A percentile compares a stretch with the other conserved stretches of the same genome.
phyloP scores from a whole-genome alignment of 2,888 invertebrate genomes.

The Cremastinae sp. region DNA sequence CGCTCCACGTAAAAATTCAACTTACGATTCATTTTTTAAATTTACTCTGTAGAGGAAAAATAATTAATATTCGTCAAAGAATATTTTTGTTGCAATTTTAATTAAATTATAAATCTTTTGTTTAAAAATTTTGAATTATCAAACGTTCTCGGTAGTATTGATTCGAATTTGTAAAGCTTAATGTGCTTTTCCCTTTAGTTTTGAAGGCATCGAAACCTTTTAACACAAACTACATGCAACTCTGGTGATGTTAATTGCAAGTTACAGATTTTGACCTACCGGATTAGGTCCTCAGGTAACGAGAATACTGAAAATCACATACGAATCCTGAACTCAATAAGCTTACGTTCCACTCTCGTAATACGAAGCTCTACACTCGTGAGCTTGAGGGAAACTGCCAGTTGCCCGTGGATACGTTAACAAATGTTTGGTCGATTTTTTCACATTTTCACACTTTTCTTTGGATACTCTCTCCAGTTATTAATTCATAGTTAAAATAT shows the following conservation, averaged over 20 bases:
- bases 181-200: conserved; percentile 30
- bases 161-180: no score
- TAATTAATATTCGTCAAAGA: no score
- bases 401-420: conserved; percentile 59
- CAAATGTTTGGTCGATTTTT: conserved; percentile 62
- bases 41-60: no score
- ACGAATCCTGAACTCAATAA: conserved; percentile 47
- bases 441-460: conserved; percentile 14
- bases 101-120: no score
- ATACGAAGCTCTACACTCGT: conserved; percentile 47
- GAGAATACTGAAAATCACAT: conserved; percentile 29
- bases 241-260: conserved; percentile 46
- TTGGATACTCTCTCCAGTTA: background rate
- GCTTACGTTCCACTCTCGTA: conserved; percentile 13
- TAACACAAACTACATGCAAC: conserved; percentile 25
- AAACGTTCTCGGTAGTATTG: no score
- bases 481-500: background rate
- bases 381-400: background rate
- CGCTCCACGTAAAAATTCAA: no score
- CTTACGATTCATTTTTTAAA: no score
- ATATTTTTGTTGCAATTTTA: no score
- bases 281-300: conserved; percentile 25
- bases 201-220: conserved; percentile 14
- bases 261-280: conserved; percentile 37
- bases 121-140: no score